A percentile compares a stretch with the other conserved stretches of the same genome.
Evolutionary conservation across 2,113 vertebrate genomes (phyloP).

Genomic region (Vulpes ferrilata): DNA sequence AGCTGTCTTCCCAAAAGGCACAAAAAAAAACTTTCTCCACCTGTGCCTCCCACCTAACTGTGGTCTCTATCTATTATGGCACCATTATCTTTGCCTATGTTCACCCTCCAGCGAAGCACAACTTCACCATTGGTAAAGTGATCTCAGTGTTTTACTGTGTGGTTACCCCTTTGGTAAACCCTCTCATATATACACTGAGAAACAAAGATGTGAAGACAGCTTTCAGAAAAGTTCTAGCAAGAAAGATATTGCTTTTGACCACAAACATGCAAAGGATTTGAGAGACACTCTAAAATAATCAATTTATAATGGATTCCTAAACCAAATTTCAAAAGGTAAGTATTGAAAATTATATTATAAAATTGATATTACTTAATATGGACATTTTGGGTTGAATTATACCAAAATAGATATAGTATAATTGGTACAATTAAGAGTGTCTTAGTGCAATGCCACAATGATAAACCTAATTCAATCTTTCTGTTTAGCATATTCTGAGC

Average conservation of each 20-base stretch:
- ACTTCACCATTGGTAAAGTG: slow-evolving; percentile 57
- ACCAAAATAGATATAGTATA: too few relatives aligned
- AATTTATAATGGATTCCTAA: background rate
- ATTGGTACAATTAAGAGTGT: too few relatives aligned
- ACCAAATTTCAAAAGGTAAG: background rate
- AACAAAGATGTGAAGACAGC: slow-evolving; percentile 53
- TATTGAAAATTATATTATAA: background rate
- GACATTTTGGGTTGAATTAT: background rate
- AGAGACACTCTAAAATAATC: background rate
- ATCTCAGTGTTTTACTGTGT: slow-evolving; percentile 66
- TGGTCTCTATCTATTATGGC: slow-evolving; percentile 70
- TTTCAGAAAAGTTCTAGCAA: slow-evolving; percentile 11
- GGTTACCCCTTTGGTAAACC: slow-evolving; percentile 59
- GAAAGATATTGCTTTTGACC: background rate
- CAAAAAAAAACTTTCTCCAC: slow-evolving; percentile 68
- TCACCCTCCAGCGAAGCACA: slow-evolving; percentile 46
- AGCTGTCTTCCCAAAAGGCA: slow-evolving; percentile 49
- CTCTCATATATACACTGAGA: slow-evolving; percentile 64
- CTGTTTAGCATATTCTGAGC: too few relatives aligned
- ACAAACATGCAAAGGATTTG: background rate
- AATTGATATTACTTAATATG: background rate
- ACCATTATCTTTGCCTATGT: slow-evolving; percentile 74
- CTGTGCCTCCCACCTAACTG: slow-evolving; percentile 53
- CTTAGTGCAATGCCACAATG: too few relatives aligned
- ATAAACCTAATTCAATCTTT: too few relatives aligned